Base-by-base conservation (phyloP, 2,113 vertebrate genomes). In the Thermophis baileyi region DNA sequence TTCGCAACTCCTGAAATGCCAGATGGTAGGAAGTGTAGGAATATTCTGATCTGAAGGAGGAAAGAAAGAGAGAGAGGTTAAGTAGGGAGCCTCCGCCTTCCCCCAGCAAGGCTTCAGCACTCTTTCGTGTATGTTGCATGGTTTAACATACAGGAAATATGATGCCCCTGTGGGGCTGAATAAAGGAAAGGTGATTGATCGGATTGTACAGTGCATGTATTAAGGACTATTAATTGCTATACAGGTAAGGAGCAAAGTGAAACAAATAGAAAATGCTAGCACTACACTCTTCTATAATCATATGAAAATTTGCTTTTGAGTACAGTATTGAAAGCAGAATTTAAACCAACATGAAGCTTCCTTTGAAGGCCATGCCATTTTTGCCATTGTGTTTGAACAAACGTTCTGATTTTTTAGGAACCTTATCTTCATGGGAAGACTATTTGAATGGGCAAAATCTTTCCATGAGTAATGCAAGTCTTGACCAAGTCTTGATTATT, bases 91-190 rank as follows among this genome's bases (percentile, higher is more conserved):
- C 1, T 6, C 85, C 22, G 2, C 81, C 86, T 3, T 2, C 85
- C 24, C 3, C 81, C 55, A 25, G 3, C 8, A 90, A 63, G 87
- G 22, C 24, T 92, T 50, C 90, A 18, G 47, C 35, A 87, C 87
- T 94, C 27, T 24, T 55, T 27, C 94, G 93, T 30, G 87, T 53
- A 24, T 2, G 25, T 0, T 1, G 91, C 63, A 50, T 0, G 0
- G 85, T 92, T 93, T 94, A 74, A 30, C 90, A 94, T 50, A n/a
- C 74, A 69, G 49, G 51, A 96, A 94, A 94, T 53, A 25, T 57
- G 91, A 87, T 50, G 47, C 63, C 54, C 30, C 30, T 63, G 18
- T 69, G 54, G 53, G 85, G 11, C 4, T 63, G 85, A 85, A 85
- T 89, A 40, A 92, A 92, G 27, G 91, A 92, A 94, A 2, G 88